These are phyloP conservation scores for Nautilus pompilius DNA, from an alignment of 1,140 invertebrate genomes.

Conservation along the genomic window DNA sequence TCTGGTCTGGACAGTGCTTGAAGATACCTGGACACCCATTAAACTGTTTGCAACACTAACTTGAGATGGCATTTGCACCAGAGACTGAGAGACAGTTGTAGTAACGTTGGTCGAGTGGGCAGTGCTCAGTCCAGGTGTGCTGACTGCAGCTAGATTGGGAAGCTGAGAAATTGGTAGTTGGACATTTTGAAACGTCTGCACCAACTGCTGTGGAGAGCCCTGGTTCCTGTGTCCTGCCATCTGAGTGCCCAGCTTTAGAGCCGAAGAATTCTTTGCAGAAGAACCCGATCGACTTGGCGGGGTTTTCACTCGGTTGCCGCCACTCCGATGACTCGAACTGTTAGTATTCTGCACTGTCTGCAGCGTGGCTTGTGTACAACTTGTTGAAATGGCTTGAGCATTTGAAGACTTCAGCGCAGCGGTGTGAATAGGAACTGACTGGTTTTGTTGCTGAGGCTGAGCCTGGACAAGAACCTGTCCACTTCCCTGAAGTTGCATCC, in stretches of 20 bases:
- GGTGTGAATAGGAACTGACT: slow-evolving; percentile 1
- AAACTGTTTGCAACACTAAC: slow-evolving; percentile 7
- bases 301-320: slow-evolving; percentile 17
- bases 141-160: neutral
- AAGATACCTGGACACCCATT: slow-evolving; percentile 9
- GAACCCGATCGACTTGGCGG: slow-evolving; percentile 21
- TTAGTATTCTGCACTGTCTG: slow-evolving; percentile 13
- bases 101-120: slow-evolving; percentile 22
- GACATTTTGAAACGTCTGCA: slow-evolving; percentile 8
- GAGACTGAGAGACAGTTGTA: slow-evolving; percentile 26
- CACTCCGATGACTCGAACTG: slow-evolving; percentile 7
- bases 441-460: slow-evolving; percentile 1
- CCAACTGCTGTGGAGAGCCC: slow-evolving; percentile 15
- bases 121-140: slow-evolving; percentile 13
- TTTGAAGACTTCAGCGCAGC: neutral
- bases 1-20: slow-evolving; percentile 8
- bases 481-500: slow-evolving; percentile 2
- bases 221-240: neutral
- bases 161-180: slow-evolving; percentile 11
- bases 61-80: slow-evolving; percentile 12
- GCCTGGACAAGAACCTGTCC: slow-evolving; percentile 8
- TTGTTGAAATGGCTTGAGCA: neutral
- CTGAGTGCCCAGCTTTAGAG: slow-evolving; percentile 1
- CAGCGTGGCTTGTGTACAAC: slow-evolving; percentile 10
- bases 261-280: slow-evolving; percentile 11